A percentile compares a stretch with the other conserved stretches of the same genome.
These are phyloP conservation scores for Pangasianodon hypophthalmus DNA, from an alignment of 2,113 vertebrate species.

Conservation along the genomic window DNA sequence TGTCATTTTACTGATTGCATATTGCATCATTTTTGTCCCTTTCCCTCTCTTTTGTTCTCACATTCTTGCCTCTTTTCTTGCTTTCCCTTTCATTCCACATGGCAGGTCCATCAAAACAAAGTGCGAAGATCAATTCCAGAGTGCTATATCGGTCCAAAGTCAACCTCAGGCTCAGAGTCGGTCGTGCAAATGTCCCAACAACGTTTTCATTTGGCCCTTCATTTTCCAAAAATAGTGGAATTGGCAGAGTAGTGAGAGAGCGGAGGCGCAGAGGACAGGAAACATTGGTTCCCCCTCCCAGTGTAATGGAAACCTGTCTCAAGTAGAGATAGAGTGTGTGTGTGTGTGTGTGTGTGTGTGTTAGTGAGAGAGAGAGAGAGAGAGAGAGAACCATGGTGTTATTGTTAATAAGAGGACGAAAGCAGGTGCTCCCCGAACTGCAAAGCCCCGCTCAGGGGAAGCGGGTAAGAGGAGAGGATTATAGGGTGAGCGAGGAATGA, in stretches of 20 bases:
- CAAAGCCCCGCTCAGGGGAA: constrained; percentile 10
- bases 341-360: not conserved
- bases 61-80: constrained; percentile 43
- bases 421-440: constrained; percentile 53
- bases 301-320: constrained; percentile 51
- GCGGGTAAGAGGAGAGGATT: not conserved
- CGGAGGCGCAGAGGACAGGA: constrained; percentile 44
- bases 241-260: constrained; percentile 48
- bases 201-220: constrained; percentile 40
- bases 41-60: constrained; percentile 24
- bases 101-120: constrained; percentile 61
- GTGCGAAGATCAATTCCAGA: constrained; percentile 57
- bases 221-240: constrained; percentile 57
- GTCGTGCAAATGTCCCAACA: constrained; percentile 45
- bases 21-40: constrained; percentile 34
- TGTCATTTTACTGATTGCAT: constrained; percentile 24
- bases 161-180: constrained; percentile 51
- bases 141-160: constrained; percentile 53
- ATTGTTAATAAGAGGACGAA: constrained; percentile 47
- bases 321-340: constrained; percentile 34
- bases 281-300: constrained; percentile 49
- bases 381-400: constrained; percentile 47
- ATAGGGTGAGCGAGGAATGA: not conserved
- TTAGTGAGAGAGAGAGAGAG: constrained; percentile 12
- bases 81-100: constrained; percentile 51